A percentile compares a stretch with the other conserved stretches of the same genome.
Conservation (phyloP, 2,888 invertebrate genomes). For the Malachius bipustulatus region DNA sequence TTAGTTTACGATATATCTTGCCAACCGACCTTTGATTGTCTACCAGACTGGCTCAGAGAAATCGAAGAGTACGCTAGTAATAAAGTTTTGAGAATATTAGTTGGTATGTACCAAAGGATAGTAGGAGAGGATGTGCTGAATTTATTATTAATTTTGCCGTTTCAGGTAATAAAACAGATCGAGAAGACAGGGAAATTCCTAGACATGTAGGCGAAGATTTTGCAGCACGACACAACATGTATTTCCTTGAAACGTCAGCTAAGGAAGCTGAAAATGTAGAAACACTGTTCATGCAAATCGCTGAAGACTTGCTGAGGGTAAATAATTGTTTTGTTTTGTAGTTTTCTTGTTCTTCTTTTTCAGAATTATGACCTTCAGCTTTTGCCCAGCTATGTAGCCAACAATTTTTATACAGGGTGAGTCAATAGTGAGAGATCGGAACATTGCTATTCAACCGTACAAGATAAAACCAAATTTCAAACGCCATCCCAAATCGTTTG, state of each 20-base stretch:
- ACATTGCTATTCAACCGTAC: too few species aligned
- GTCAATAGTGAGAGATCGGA: too few species aligned
- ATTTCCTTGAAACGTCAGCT: conserved; percentile 95
- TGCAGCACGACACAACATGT: conserved; percentile 91
- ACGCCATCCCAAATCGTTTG: too few species aligned
- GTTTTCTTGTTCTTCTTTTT: too few species aligned
- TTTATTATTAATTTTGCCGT: conserved; percentile 6
- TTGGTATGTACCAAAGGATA: conserved; percentile 51
- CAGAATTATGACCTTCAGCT: too few species aligned
- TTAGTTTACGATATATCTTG: conserved; percentile 95
- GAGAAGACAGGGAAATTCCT: conserved; percentile 92
- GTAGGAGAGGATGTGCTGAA: conserved; percentile 6
- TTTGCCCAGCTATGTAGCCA: too few species aligned
- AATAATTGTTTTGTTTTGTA: too few species aligned
- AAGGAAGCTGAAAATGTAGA: conserved; percentile 98
- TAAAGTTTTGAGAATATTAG: conserved; percentile 87
- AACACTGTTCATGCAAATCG: conserved; percentile 91
- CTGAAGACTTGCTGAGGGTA: conserved; percentile 82
- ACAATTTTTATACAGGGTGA: too few species aligned
- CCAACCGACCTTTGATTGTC: conserved; percentile 93
- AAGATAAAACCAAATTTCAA: too few species aligned
- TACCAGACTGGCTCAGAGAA: conserved; percentile 94
- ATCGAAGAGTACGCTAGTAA: conserved; percentile 95
- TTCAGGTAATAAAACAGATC: conserved; percentile 90
- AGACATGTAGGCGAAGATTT: conserved; percentile 91